Base-by-base conservation (phyloP, 2,888 invertebrate genomes). In the Athalia circularis region DNA sequence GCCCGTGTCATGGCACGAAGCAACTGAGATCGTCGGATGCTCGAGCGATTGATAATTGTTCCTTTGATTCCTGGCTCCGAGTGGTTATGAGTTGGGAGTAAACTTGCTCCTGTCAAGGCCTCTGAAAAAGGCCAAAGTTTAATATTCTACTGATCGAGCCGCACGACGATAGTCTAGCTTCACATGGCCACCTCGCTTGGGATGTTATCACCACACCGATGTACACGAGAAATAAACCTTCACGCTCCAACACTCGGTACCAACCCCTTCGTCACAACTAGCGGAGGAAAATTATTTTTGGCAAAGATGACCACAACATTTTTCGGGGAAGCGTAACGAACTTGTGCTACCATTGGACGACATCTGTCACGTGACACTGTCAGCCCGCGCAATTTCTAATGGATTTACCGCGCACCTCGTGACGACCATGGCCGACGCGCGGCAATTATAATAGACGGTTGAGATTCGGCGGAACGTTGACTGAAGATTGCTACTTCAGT, bases 231-330 rank as follows among this genome's bases (percentile, higher is more conserved):
- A 7, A n/a, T 8, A 48, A 62, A 62, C 62, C 29, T 15, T 61
- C 64, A 11, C 52, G 52, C 54, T 48, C 61, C 57, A 48, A 64
- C 74, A 70, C 79, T 52, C 74, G 9, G 8, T 61, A 45, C 68
- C 79, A 77, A 75, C 68, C 70, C 70, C 70, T 68, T 77, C 75
- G 75, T 47, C 77, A 64, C 79, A 65, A 68, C 74, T 77, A 79
- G 67, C 70, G 48, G 68, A 76, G 77, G 76, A 79, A 79, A 78
- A 81, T 81, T 84, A 84, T 84, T 84, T 84, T 83, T 74, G 83
- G 84, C 83, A 79, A 81, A 80, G 81, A 82, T 82, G 82, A 84
- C 84, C 83, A 83, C 80, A 80, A 82, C 81, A 78, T 82, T 80
- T 79, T 83, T 83, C 83, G 80, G 79, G 80, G 83, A 83, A 83